Base-by-base conservation (phyloP, 2,797 vertebrate genomes). In the Rhabdophis nuchalis region DNA sequence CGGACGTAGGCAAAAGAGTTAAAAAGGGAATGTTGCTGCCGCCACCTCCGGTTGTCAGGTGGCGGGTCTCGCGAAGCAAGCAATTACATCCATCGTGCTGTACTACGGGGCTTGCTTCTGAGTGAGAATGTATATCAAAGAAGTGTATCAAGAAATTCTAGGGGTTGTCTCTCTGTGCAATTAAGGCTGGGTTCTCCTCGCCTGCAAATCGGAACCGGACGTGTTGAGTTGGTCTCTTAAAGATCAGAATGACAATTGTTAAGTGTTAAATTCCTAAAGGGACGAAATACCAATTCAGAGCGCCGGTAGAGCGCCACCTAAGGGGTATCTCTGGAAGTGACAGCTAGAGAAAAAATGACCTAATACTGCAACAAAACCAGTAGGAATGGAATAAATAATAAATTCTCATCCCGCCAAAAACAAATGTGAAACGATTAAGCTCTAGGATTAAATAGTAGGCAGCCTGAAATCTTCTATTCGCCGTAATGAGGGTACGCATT, bases 251-350 rank as follows among this genome's bases (percentile, higher is more conserved):
- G 4, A 36, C 18, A 23, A 23, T 57, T 53, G 53, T 9, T 29
- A 9, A 50, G 29, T 77, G 32, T 32, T 89, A 13, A 9, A 1
- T 25, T 36, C 56, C 25, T 20, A 23, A 52, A 25, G n/a, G 4
- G 60, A n/a, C 5, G 12, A 7, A 18, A 32, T 23, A 32, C 1
- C 27, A 10, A 29, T 1, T 29, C n/a, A 29, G 46, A 18, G 32
- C 53, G 10, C 0, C 32, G 12, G 6, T 0, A 72, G 32, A 88
- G 91, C 36, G 41, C 0, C 16, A 1, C 2, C 7, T 0, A 7
- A 1, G 32, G 9, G 12, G 25, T 27, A 58, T 23, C 4, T 52
- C 3, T 9, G 29, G 41, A 12, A 36, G 14, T 36, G 23, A 0
- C 1, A 10, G 85, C 20, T 29, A 64, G 9, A 5, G 18, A 88